Evolutionary conservation across 2,888 invertebrate genomes (phyloP), one percentile per base, ranked within the genome.

Genomic region (Campoplex nolae): DNA sequence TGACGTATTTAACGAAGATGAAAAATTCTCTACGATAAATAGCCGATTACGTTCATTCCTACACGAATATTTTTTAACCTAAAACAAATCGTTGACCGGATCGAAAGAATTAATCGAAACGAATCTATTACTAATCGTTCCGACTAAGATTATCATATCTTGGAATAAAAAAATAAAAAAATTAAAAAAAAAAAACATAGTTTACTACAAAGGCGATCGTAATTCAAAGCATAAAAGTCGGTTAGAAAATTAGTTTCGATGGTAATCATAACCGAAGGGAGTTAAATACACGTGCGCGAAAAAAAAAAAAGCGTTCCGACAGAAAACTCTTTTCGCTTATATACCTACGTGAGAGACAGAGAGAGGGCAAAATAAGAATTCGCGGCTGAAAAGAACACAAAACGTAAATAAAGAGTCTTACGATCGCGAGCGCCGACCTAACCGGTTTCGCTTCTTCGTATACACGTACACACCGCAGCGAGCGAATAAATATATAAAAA

Each of bases 371-470:
- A n/a, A 67, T 32, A 67, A 58, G 58, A 58, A 77, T 65, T 32
- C 77, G 84, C 82, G 67, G 58, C 76, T 65, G 51, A 32, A 75
- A 75, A 67, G 62, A 76, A 58, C 16, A 78, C 28, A 77, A 77
- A 85, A 82, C 35, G 78, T 78, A 70, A 78, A 83, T 42, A 86
- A 54, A 68, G 78, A 78, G 77, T 67, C 77, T 51, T 67, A 23
- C 51, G 77, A 48, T 77, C 77, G 67, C 77, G 81, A 81, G 73
- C 81, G 74, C 54, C 80, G 68, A 54, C 73, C 70, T 78, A 87
- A 87, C 86, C 86, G 86, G 86, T 87, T 87, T 87, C 68, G 35
- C 78, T 56, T 86, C 68, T 51, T 45, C 74, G 78, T 62, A 38
- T 68, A 51, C 8, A 71, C 48, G 18, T 32, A 56, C 48, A 54